A percentile compares a stretch with the other conserved stretches of the same genome.
phyloP scores from a whole-genome alignment of 2,113 vertebrate species.

The Ornithorhynchus anatinus region DNA sequence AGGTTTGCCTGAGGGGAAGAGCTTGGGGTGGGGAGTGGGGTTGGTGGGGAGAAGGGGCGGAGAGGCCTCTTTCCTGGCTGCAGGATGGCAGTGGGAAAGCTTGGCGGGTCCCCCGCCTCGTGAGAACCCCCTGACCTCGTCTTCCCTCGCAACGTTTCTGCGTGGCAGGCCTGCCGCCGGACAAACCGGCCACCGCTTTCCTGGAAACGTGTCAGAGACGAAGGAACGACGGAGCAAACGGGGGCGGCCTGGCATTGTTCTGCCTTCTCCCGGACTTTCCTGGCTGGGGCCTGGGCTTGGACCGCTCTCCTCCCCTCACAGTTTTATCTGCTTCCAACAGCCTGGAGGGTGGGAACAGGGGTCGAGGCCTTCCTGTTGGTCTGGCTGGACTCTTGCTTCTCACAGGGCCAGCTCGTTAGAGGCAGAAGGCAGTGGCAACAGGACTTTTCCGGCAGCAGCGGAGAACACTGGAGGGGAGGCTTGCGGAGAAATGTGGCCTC shows the following conservation, averaged over 20 bases:
- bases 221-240: neutral
- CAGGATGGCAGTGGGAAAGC: too few relatives aligned
- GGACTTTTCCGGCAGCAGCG: neutral
- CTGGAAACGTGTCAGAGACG: neutral
- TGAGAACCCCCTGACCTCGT: too few relatives aligned
- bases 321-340: constrained; percentile 20
- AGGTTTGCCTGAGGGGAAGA: neutral
- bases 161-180: too few relatives aligned
- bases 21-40: neutral
- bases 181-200: constrained; percentile 27
- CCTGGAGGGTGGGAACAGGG: neutral
- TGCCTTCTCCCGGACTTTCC: constrained; percentile 21
- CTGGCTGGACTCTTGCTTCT: neutral
- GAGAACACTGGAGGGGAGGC: neutral
- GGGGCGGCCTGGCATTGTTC: constrained; percentile 9
- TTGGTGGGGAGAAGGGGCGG: too few relatives aligned
- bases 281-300: neutral
- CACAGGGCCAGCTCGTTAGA: neutral
- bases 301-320: neutral
- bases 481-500: neutral
- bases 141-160: too few relatives aligned
- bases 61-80: too few relatives aligned
- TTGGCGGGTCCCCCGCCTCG: too few relatives aligned
- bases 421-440: neutral
- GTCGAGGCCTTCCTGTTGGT: neutral